Evolutionary conservation across 2,888 invertebrate species (phyloP), one percentile per base, ranked within the genome.

Genomic region (Pyrrhia umbra): DNA sequence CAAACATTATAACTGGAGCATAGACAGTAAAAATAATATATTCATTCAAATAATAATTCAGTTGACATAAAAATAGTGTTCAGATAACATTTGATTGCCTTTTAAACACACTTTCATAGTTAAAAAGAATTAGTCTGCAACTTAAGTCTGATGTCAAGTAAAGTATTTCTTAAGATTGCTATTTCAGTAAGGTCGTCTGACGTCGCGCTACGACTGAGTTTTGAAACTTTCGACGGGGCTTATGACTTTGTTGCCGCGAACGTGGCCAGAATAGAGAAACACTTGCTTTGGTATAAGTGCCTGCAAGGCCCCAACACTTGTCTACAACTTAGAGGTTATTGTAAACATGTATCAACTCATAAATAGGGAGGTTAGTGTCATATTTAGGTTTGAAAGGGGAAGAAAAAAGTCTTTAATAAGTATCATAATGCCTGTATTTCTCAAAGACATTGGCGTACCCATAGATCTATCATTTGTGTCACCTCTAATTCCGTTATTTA

Each of bases 221-320:
- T 25, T 30, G 13, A 75, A 82, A 82, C 69, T 84, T 80, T 74
- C 37, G 65, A 59, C 55, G 55, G 68, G 78, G 84, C 84, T 86
- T 86, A 85, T 78, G 81, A 85, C 84, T 85, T 84, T 66, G 76
- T 52, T 73, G 73, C 64, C 49, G 62, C 37, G 63, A 45, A 75
- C 82, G 80, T 79, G 80, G 62, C 6, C 3, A 1, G 80, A 77
- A 79, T 80, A 27, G 15, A 58, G 37, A 80, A 72, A 20, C 16
- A 50, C 55, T 46, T 43, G 61, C 65, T 72, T 75, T 67, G 40
- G 42, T 64, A 59, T 72, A 72, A 75, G 51, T 57, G 52, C 49
- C 47, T 13, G 25, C 21, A 30, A 72, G 65, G 66, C 64, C 51
- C 51, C 47, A 63, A 56, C 62, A 62, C 57, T 80, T 66, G 64